Evolutionary conservation across 2,113 vertebrate genomes (phyloP).

Genomic region (Oxyura jamaicensis): DNA sequence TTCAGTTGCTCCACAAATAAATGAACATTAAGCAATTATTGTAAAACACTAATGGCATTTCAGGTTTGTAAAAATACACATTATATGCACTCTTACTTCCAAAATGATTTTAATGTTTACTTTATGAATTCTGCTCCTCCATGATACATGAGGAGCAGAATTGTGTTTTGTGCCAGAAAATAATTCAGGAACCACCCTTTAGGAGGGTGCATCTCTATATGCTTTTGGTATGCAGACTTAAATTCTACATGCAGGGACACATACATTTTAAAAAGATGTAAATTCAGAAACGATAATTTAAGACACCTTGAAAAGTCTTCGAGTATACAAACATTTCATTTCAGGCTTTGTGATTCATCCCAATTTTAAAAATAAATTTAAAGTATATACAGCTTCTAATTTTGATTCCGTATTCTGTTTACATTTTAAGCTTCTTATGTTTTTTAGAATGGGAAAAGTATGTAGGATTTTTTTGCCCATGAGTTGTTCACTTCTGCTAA

Average conservation of each 20-base stretch:
- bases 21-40: constrained; percentile 23
- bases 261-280: neutral
- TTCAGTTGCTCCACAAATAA: constrained; percentile 13
- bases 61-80: constrained; percentile 1
- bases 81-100: neutral
- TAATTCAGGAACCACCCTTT: neutral
- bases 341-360: neutral
- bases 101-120: neutral
- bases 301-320: neutral
- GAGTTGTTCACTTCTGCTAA: neutral
- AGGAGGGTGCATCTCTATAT: neutral
- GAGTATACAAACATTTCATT: neutral
- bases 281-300: neutral
- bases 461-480: neutral
- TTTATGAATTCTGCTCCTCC: neutral
- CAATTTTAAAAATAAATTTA: neutral
- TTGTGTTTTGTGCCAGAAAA: neutral
- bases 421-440: neutral
- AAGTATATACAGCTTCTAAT: neutral
- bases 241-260: neutral
- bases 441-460: neutral
- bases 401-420: neutral
- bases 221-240: neutral
- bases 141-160: neutral
- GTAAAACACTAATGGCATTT: neutral